phyloP scores from a whole-genome alignment of 2,113 vertebrate species.

The Rhinichthys klamathensis region DNA sequence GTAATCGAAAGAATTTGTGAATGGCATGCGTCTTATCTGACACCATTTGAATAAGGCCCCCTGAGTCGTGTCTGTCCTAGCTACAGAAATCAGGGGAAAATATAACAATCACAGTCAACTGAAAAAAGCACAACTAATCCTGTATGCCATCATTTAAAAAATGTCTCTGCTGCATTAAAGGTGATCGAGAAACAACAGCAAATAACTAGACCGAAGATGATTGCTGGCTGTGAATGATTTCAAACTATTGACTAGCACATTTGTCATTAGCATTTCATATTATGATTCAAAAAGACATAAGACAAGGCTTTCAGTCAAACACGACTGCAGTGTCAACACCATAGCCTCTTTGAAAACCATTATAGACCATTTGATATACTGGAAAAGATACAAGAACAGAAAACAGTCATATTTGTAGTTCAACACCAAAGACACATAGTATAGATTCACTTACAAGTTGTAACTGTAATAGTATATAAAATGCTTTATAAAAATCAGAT shows the following conservation, averaged over 20 bases:
- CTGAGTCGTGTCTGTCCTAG: slow-evolving; percentile 57
- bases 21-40: background rate
- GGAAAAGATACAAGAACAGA: slow-evolving; percentile 9
- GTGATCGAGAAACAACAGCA: background rate
- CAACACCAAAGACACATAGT: slow-evolving; percentile 27
- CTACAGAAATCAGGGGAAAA: slow-evolving; percentile 40
- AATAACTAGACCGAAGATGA: background rate
- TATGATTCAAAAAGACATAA: background rate
- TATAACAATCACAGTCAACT: background rate
- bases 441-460: slow-evolving; percentile 30
- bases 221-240: background rate
- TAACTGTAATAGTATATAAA: slow-evolving; percentile 56
- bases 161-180: background rate
- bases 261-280: background rate
- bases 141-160: background rate
- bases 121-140: background rate
- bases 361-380: background rate
- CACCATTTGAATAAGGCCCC: slow-evolving; percentile 21
- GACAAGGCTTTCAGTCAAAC: background rate
- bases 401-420: slow-evolving; percentile 23
- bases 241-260: background rate
- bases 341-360: slow-evolving; percentile 1
- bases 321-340: background rate
- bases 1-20: slow-evolving; percentile 16
- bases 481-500: slow-evolving; percentile 53